Conservation (phyloP, 2,888 invertebrate genomes). For the Drosophila nigricruria region DNA sequence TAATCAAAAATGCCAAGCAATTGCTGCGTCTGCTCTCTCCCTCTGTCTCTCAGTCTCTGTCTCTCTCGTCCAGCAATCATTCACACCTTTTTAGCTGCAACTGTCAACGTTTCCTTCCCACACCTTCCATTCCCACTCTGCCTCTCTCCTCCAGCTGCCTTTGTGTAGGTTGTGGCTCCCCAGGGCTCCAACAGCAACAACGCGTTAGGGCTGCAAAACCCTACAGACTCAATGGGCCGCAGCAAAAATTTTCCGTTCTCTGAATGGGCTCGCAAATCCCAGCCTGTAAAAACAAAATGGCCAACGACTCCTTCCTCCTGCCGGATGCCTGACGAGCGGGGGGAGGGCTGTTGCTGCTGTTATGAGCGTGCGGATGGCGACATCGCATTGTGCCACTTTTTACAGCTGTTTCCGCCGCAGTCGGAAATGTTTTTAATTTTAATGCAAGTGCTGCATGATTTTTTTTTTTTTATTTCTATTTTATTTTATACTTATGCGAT, state of each 20-base stretch:
- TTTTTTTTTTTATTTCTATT: conserved; percentile 30
- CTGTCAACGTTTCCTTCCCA: conserved; percentile 24
- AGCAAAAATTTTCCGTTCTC: conserved; percentile 25
- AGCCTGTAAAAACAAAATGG: conserved; percentile 74
- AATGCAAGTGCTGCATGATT: conserved; percentile 57
- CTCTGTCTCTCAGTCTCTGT: not conserved
- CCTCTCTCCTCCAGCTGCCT: conserved; percentile 12
- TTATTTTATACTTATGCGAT: conserved; percentile 6
- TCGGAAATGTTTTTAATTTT: conserved; percentile 76
- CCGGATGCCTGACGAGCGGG: conserved; percentile 58
- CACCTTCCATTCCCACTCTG: not conserved
- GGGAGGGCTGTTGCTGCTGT: conserved; percentile 11
- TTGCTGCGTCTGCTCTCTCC: conserved; percentile 14
- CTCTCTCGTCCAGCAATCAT: conserved; percentile 45
- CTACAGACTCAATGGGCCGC: conserved; percentile 45
- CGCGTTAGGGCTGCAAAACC: conserved; percentile 58
- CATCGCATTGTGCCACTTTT: conserved; percentile 60
- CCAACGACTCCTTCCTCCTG: conserved; percentile 39
- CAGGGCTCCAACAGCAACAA: conserved; percentile 10
- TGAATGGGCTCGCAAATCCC: conserved; percentile 53
- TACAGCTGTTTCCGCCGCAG: conserved; percentile 67
- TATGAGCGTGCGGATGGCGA: conserved; percentile 19
- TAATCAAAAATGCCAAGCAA: conserved; percentile 68
- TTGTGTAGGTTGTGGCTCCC: conserved; percentile 36
- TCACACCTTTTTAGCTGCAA: conserved; percentile 70